A percentile compares a stretch with the other conserved stretches of the same genome.
Conservation (phyloP, 2,888 invertebrate genomes). For the Lordiphosa fenestrarum region DNA sequence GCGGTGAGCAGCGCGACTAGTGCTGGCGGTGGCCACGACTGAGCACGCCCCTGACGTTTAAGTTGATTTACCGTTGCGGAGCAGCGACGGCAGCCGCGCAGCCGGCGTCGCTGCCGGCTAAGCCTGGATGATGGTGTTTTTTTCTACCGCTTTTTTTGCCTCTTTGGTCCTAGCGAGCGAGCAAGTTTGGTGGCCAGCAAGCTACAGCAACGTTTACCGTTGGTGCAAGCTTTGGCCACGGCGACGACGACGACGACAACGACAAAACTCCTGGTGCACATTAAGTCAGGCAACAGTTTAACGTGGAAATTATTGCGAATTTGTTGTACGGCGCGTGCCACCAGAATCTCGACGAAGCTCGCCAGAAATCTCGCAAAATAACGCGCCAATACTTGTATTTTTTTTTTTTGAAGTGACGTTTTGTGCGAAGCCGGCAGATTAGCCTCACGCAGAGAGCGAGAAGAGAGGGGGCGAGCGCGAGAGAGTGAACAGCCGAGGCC, state of each 20-base stretch:
- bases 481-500: not conserved
- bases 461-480: too few relatives aligned
- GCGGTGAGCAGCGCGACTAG: slow-evolving; percentile 47
- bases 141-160: slow-evolving; percentile 5
- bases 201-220: slow-evolving; percentile 12
- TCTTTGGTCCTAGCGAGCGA: slow-evolving; percentile 9
- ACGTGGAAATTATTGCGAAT: slow-evolving; percentile 80
- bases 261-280: slow-evolving; percentile 77
- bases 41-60: slow-evolving; percentile 54
- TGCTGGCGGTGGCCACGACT: slow-evolving; percentile 15
- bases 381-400: slow-evolving; percentile 1
- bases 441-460: not conserved
- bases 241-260: slow-evolving; percentile 38
- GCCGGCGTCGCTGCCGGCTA: slow-evolving; percentile 19
- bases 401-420: not conserved
- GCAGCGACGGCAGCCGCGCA: slow-evolving; percentile 38
- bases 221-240: slow-evolving; percentile 16
- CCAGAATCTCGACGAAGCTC: not conserved
- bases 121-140: slow-evolving; percentile 21
- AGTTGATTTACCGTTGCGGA: slow-evolving; percentile 62
- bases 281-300: slow-evolving; percentile 77
- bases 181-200: slow-evolving; percentile 5
- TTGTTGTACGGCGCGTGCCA: slow-evolving; percentile 73
- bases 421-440: slow-evolving; percentile 4
- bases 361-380: slow-evolving; percentile 14